These are phyloP conservation scores for Mesopsocus fuscifrons DNA, from an alignment of 2,888 invertebrate species.

Conservation along the genomic window DNA sequence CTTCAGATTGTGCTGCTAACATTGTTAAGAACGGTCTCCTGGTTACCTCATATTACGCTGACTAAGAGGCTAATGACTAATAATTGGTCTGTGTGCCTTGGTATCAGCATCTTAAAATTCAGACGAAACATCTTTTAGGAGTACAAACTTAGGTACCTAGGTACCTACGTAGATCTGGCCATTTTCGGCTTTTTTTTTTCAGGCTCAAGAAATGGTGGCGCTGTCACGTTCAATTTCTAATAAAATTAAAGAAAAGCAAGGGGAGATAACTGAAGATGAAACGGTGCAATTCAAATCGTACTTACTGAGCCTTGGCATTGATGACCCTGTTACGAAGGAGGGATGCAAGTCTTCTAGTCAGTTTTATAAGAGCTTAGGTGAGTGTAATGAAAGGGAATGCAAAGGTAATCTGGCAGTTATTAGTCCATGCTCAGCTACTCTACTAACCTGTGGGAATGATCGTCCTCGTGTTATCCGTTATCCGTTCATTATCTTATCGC, in stretches of 20 bases:
- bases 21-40: too few species aligned
- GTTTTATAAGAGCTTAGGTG: conserved; percentile 46
- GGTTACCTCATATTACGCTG: too few species aligned
- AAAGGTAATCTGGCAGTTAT: conserved; percentile 41
- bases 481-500: too few species aligned
- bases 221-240: conserved; percentile 80
- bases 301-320: conserved; percentile 88
- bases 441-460: too few species aligned
- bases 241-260: conserved; percentile 86
- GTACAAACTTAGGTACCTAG: too few species aligned
- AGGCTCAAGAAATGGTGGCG: conserved; percentile 91
- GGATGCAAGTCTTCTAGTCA: conserved; percentile 67
- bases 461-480: too few species aligned
- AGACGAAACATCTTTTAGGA: too few species aligned
- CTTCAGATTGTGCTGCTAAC: too few species aligned
- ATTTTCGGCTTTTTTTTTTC: conserved; percentile 27
- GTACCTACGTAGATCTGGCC: background rate
- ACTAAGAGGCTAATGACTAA: too few species aligned
- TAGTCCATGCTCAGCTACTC: too few species aligned
- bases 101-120: too few species aligned
- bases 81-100: too few species aligned
- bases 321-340: conserved; percentile 92
- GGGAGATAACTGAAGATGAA: conserved; percentile 93
- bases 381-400: conserved; percentile 17
- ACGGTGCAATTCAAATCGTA: conserved; percentile 92